These are phyloP conservation scores for Smithornis capensis DNA, from an alignment of 2,113 vertebrate genomes.

Conservation along the genomic window DNA sequence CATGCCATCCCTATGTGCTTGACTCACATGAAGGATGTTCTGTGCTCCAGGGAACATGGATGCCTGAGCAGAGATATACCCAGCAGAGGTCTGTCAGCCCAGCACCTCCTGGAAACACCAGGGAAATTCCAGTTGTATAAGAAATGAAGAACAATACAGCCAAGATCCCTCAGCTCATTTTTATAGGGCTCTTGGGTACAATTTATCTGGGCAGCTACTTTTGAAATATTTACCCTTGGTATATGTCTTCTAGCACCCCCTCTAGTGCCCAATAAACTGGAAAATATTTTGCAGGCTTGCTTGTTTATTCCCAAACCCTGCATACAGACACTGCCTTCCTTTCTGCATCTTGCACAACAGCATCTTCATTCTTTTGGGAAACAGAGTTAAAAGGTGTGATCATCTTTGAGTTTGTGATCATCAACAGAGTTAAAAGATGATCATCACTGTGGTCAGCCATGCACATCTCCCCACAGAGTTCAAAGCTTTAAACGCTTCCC, in stretches of 20 bases:
- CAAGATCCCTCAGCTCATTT: background rate
- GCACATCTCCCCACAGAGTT: background rate
- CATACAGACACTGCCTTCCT: background rate
- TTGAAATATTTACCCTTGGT: background rate
- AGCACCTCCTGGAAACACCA: background rate
- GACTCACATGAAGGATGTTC: background rate
- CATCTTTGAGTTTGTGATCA: no score
- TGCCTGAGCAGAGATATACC: background rate
- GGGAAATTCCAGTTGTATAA: slow-evolving; percentile 18
- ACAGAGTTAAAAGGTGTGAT: no score
- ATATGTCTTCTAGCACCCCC: background rate
- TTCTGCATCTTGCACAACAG: slow-evolving; percentile 8
- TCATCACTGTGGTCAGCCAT: background rate
- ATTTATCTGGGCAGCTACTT: background rate
- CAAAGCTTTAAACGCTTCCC: background rate
- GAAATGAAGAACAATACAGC: background rate
- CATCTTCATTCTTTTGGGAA: background rate
- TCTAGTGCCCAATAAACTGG: background rate
- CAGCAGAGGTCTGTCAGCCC: background rate
- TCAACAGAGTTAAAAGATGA: no score
- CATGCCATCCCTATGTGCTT: rapidly evolving
- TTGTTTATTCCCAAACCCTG: background rate
- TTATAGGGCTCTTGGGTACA: background rate
- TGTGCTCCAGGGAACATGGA: rapidly evolving
- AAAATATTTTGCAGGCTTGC: background rate